Evolutionary conservation across 2,888 invertebrate species (phyloP), one percentile per base, ranked within the genome.

Genomic region (Agriopis leucophaearia): DNA sequence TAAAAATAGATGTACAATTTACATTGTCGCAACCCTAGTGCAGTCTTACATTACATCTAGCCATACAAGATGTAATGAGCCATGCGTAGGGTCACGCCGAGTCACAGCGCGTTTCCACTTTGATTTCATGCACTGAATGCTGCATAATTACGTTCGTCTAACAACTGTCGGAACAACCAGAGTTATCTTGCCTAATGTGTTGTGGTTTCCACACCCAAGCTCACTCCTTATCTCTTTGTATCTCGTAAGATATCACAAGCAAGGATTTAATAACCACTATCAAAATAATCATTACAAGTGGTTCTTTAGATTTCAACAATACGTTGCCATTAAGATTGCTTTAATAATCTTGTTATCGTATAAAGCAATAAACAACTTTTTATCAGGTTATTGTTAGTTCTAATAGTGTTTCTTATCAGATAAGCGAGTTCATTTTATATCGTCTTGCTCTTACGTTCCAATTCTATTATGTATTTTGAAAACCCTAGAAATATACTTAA

Each of bases 361-460:
- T 63, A 80, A 45, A 15, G n/a, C 82, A 86, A 85, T 87, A 86
- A 84, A 84, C 77, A 54, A 77, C 64, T 73, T 74, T 80, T 83
- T 87, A 87, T 88, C 87, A 78, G 77, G 65, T 64, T 71, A 79
- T 75, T 76, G 72, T 70, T 74, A 83, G 78, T 80, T 80, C 71
- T 84, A 82, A 83, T 84, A 80, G 75, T 69, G 66, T 78, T 78
- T 69, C 78, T 85, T 86, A 87, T 88, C 88, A 70, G 86, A 82
- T 85, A 84, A 60, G 66, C 64, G 71, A 78, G 76, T 80, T 80
- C 73, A 79, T 80, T 82, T 85, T 77, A 77, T 77, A 80, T 80
- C 74, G 72, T 77, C 77, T 76, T 73, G 70, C 47, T 66, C 62
- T 64, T 40, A 44, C 65, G 50, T 35, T 48, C 55, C 60, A 57